Percentiles rank a stretch among this genome's conserved stretches.
These are phyloP conservation scores for Trachelipus rathkii DNA, from an alignment of 1,140 invertebrate species.

Conservation along the genomic window DNA sequence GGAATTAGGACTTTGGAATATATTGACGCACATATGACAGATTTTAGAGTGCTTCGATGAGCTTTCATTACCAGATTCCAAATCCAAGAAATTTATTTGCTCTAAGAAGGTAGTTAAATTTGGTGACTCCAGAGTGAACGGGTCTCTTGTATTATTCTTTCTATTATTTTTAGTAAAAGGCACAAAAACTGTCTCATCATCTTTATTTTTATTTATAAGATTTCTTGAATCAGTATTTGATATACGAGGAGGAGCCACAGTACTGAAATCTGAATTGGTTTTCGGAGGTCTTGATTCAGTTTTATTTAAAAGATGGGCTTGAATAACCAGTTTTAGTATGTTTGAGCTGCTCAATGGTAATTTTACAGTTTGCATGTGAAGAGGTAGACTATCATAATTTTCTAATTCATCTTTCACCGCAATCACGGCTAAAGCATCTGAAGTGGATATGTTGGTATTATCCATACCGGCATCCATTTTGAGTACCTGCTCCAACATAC, in stretches of 20 bases:
- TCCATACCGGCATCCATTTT: not conserved
- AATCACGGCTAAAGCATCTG: not conserved
- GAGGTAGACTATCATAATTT: not conserved
- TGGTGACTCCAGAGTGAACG: not conserved
- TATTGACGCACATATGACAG: conserved; percentile 4
- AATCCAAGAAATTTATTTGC: not conserved
- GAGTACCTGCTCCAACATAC: not conserved
- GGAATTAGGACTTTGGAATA: not conserved
- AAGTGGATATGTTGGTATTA: not conserved
- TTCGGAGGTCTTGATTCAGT: not conserved
- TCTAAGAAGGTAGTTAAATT: not conserved
- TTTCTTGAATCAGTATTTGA: not conserved
- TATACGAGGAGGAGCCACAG: not conserved
- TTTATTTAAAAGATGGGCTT: conserved; percentile 3
- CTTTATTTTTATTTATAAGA: not conserved
- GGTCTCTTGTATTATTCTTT: not conserved
- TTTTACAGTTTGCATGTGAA: conserved; percentile 2
- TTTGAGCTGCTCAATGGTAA: not conserved
- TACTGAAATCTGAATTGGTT: not conserved
- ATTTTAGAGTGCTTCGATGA: not conserved
- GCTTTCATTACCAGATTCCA: not conserved
- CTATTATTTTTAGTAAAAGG: not conserved
- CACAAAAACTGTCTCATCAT: not conserved
- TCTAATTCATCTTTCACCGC: not conserved
- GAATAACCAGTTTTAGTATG: not conserved